These are phyloP conservation scores for Adelognathus sp. DNA, from an alignment of 2,888 invertebrate species.

Conservation along the genomic window DNA sequence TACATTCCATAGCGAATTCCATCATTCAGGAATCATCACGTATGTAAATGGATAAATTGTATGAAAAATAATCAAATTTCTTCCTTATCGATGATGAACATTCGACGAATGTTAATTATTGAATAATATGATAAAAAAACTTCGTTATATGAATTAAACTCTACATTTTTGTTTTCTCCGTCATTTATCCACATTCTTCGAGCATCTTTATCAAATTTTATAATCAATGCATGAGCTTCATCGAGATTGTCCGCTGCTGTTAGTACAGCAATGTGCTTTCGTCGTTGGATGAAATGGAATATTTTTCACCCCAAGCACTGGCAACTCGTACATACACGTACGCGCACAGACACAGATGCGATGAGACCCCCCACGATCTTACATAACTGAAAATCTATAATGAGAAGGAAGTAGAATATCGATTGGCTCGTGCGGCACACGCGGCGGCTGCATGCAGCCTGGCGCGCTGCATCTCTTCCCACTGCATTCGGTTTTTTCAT, in stretches of 20 bases:
- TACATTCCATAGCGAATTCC: too few relatives aligned
- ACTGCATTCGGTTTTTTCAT: not conserved
- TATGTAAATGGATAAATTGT: too few relatives aligned
- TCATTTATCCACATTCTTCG: not conserved
- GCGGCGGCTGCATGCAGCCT: conserved; percentile 48
- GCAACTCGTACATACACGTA: not conserved
- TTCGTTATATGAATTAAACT: too few relatives aligned
- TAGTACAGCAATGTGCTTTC: not conserved
- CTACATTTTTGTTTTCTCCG: not conserved
- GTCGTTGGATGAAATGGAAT: conserved; percentile 1
- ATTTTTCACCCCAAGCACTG: conserved; percentile 2
- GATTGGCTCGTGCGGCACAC: conserved; percentile 55
- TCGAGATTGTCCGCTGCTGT: not conserved
- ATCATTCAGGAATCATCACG: too few relatives aligned
- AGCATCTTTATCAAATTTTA: not conserved
- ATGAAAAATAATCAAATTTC: too few relatives aligned
- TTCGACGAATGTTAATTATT: too few relatives aligned
- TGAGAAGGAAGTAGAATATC: conserved; percentile 60
- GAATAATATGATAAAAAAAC: too few relatives aligned
- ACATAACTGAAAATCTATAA: conserved; percentile 58
- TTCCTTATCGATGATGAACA: too few relatives aligned
- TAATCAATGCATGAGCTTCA: not conserved
- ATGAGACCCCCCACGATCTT: conserved; percentile 28
- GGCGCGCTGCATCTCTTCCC: conserved; percentile 8
- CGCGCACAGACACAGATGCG: not conserved